These are phyloP conservation scores for Stylophora pistillata DNA, from an alignment of 64 coral and sea anemone species.

Conservation along the genomic window DNA sequence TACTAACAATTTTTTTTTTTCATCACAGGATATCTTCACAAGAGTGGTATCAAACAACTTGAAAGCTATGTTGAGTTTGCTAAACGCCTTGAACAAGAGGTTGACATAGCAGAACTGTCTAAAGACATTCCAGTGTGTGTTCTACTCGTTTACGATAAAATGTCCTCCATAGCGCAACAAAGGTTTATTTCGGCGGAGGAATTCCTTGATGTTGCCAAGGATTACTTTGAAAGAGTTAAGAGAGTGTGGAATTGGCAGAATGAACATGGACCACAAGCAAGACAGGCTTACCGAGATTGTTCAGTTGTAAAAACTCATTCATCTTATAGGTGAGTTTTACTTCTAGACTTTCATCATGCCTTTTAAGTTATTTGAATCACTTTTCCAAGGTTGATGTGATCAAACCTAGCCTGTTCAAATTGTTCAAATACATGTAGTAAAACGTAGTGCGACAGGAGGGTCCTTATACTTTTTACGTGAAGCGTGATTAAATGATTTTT, in stretches of 20 bases:
- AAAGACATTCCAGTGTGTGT: slow-evolving; percentile 74
- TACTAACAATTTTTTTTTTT: background rate
- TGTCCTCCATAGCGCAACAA: slow-evolving; percentile 32
- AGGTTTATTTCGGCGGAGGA: slow-evolving; percentile 56
- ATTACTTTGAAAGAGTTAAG: slow-evolving; percentile 61
- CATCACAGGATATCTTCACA: slow-evolving; percentile 64
- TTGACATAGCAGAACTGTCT: slow-evolving; percentile 35
- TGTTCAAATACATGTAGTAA: too few relatives aligned
- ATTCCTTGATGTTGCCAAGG: slow-evolving; percentile 58
- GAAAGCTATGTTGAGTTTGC: slow-evolving; percentile 67
- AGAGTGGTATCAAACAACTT: slow-evolving; percentile 71
- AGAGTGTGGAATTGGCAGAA: slow-evolving; percentile 76
- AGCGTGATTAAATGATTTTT: too few relatives aligned
- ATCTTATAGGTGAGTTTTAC: slow-evolving; percentile 55
- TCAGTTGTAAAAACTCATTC: slow-evolving; percentile 50
- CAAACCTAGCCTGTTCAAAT: too few relatives aligned
- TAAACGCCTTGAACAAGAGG: slow-evolving; percentile 49
- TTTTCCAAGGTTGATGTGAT: too few relatives aligned
- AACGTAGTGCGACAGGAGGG: too few relatives aligned
- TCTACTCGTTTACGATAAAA: slow-evolving; percentile 59
- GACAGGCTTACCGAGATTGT: slow-evolving; percentile 49
- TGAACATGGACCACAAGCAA: slow-evolving; percentile 45
- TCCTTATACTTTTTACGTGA: too few relatives aligned
- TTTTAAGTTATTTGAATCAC: background rate
- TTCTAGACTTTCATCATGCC: background rate